Evolutionary conservation across 2,888 invertebrate species (phyloP).

Genomic region (Cheilosia urbana): DNA sequence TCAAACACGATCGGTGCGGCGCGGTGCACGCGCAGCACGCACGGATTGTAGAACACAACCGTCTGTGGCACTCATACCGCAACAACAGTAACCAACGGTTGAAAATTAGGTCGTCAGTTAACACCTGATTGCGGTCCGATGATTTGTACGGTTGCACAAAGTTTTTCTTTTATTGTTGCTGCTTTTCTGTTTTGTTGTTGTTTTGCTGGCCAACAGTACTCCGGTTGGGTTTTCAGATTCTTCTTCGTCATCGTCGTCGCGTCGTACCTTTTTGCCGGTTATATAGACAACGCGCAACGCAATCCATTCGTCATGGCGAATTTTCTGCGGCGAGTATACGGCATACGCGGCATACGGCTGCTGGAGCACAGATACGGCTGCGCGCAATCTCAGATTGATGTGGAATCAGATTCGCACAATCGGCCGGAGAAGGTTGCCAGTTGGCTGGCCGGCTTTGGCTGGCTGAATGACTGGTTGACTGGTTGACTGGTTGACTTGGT

Average conservation of each 20-base stretch:
- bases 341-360: constrained; percentile 36
- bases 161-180: constrained; percentile 20
- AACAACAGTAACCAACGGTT: constrained; percentile 67
- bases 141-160: constrained; percentile 75
- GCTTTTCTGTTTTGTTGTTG: not conserved
- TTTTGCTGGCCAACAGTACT: not conserved
- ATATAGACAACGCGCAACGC: constrained; percentile 62
- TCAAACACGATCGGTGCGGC: constrained; percentile 71
- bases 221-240: constrained; percentile 27
- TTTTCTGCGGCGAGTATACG: constrained; percentile 60
- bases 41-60: constrained; percentile 68
- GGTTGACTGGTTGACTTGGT: constrained; percentile 56
- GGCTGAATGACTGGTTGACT: constrained; percentile 3
- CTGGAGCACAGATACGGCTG: constrained; percentile 48
- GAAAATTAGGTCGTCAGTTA: constrained; percentile 77
- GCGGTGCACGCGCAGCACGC: constrained; percentile 68
- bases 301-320: constrained; percentile 74
- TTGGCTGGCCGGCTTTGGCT: constrained; percentile 42
- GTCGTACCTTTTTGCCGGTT: constrained; percentile 59
- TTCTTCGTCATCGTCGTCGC: constrained; percentile 28
- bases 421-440: constrained; percentile 57
- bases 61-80: constrained; percentile 48
- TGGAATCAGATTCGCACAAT: constrained; percentile 74
- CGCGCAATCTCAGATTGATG: constrained; percentile 70
- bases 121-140: constrained; percentile 77